A percentile compares a stretch with the other conserved stretches of the same genome.
Conservation (phyloP, 2,797 vertebrate genomes). For the Myotis pilosus region DNA sequence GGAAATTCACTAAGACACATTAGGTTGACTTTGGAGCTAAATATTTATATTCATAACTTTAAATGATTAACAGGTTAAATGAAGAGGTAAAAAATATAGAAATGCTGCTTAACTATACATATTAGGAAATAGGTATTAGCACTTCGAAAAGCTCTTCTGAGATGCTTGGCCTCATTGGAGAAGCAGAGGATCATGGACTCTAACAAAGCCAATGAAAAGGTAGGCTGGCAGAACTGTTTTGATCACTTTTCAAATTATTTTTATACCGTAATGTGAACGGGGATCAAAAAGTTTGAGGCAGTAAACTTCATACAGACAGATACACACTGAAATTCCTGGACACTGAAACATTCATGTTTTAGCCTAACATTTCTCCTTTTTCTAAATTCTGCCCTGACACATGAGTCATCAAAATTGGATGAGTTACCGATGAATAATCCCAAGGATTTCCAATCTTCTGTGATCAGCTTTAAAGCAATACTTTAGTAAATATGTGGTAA, state of each 20-base stretch:
- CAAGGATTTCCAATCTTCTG: not conserved
- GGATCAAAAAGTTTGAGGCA: not conserved
- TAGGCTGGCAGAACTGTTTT: not conserved
- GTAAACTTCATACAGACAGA: not conserved
- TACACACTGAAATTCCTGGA: not conserved
- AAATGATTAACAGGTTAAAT: not conserved
- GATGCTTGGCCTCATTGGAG: not conserved
- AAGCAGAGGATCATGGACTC: not conserved
- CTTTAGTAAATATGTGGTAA: not conserved
- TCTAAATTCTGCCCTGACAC: not conserved
- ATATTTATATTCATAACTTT: not conserved
- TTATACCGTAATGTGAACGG: not conserved
- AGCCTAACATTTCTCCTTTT: not conserved
- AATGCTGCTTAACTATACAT: not conserved
- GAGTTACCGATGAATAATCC: not conserved
- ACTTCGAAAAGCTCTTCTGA: not conserved
- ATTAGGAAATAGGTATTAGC: not conserved
- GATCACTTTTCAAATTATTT: not conserved
- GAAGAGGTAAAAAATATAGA: not conserved
- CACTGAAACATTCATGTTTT: not conserved
- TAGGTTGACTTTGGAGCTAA: not conserved
- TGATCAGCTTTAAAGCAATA: not conserved
- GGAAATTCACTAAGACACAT: not conserved
- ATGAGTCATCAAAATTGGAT: not conserved
- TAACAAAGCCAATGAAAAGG: not conserved